A percentile compares a stretch with the other conserved stretches of the same genome.
These are phyloP conservation scores for Hozukius guyotensis DNA, from an alignment of 2,797 vertebrate species.

Conservation along the genomic window DNA sequence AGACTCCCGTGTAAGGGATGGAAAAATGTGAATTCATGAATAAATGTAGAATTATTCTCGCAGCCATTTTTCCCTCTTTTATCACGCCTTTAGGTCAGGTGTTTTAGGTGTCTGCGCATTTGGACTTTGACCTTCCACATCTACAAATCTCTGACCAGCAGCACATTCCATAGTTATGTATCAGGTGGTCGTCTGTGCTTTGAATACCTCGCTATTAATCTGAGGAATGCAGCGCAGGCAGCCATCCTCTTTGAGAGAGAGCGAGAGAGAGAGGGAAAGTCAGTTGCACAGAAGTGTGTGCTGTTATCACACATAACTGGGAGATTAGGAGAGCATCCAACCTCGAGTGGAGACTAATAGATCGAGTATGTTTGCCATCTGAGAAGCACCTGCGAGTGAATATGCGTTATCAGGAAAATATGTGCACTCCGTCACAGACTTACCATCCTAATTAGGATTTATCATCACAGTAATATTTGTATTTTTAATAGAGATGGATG, in stretches of 20 bases:
- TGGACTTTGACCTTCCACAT: constrained; percentile 55
- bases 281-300: constrained; percentile 9
- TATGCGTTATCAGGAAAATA: neutral
- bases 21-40: neutral
- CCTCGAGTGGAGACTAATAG: constrained; percentile 21
- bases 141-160: constrained; percentile 25
- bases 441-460: neutral
- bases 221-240: constrained; percentile 63
- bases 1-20: neutral
- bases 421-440: neutral
- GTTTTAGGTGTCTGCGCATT: neutral
- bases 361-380: constrained; percentile 38
- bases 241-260: constrained; percentile 3
- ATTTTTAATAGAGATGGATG: constrained; percentile 1
- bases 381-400: constrained; percentile 24
- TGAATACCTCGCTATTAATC: constrained; percentile 62
- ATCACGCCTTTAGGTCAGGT: constrained; percentile 10
- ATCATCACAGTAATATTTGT: neutral
- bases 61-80: neutral
- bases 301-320: constrained; percentile 33
- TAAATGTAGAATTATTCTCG: neutral
- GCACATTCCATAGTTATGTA: constrained; percentile 72
- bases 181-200: constrained; percentile 52
- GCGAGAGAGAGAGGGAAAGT: constrained; percentile 24
- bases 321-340: constrained; percentile 27